These are phyloP conservation scores for Cheilosia vernalis DNA, from an alignment of 2,888 invertebrate genomes.

Conservation along the genomic window DNA sequence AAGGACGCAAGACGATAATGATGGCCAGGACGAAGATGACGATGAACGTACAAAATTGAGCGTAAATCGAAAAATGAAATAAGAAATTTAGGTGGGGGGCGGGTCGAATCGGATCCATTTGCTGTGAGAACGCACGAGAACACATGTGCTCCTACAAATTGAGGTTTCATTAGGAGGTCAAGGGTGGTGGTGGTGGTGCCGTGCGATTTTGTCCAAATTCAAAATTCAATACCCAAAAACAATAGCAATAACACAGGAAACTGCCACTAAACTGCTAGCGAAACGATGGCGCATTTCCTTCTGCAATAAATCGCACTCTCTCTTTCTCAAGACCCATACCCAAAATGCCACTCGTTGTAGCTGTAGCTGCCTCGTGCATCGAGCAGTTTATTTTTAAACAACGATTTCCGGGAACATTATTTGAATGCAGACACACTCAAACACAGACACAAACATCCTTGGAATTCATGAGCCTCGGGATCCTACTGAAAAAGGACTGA, in stretches of 20 bases:
- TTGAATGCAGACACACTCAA: constrained; percentile 68
- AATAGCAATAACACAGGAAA: constrained; percentile 71
- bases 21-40: constrained; percentile 38
- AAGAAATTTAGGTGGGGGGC: constrained; percentile 38
- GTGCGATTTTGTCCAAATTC: constrained; percentile 49
- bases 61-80: constrained; percentile 72
- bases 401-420: constrained; percentile 75
- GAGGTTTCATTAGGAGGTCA: constrained; percentile 61
- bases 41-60: constrained; percentile 68
- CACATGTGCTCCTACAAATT: constrained; percentile 51
- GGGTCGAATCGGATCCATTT: neutral
- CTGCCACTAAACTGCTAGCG: constrained; percentile 67
- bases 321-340: constrained; percentile 3
- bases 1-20: constrained; percentile 17
- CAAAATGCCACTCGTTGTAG: constrained; percentile 7
- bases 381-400: constrained; percentile 74
- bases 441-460: constrained; percentile 70
- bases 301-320: constrained; percentile 69
- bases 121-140: neutral
- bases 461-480: constrained; percentile 70
- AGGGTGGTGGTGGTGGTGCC: constrained; percentile 25
- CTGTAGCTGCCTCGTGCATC: constrained; percentile 37
- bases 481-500: constrained; percentile 69
- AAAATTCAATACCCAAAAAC: constrained; percentile 67
- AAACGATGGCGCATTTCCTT: constrained; percentile 73